phyloP scores from a whole-genome alignment of 2,113 vertebrate genomes.

The Lycaon pictus region DNA sequence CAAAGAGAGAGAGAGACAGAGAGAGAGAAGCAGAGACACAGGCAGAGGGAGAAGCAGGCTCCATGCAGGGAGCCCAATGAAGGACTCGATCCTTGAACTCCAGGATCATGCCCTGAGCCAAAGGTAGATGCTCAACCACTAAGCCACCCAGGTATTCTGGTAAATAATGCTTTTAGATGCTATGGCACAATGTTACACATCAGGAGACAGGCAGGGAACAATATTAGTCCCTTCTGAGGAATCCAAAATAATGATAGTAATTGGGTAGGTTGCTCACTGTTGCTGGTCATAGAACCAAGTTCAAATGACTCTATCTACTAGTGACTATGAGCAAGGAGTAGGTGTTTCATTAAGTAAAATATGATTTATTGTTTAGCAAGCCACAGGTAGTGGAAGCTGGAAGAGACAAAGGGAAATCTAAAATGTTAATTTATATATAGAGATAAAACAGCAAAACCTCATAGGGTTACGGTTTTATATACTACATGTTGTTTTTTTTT shows the following conservation, averaged over 20 bases:
- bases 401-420: not conserved
- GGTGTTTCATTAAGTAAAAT: not conserved
- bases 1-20: no score
- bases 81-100: no score
- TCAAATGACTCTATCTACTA: not conserved
- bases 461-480: not conserved
- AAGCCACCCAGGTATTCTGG: no score
- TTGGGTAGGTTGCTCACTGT: not conserved
- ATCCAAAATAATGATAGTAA: not conserved
- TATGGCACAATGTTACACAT: not conserved
- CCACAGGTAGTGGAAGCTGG: not conserved
- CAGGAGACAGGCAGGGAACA: not conserved
- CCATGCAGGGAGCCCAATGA: no score
- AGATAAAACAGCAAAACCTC: not conserved
- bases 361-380: not conserved
- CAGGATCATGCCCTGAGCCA: no score
- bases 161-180: not conserved
- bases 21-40: no score
- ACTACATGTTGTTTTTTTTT: not conserved
- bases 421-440: not conserved
- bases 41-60: no score
- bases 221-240: not conserved
- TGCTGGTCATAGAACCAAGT: not conserved
- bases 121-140: no score
- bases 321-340: not conserved